Percentiles rank a stretch among this genome's conserved stretches.
Conservation (phyloP, 2,888 invertebrate species). For the Nomada ruficornis region DNA sequence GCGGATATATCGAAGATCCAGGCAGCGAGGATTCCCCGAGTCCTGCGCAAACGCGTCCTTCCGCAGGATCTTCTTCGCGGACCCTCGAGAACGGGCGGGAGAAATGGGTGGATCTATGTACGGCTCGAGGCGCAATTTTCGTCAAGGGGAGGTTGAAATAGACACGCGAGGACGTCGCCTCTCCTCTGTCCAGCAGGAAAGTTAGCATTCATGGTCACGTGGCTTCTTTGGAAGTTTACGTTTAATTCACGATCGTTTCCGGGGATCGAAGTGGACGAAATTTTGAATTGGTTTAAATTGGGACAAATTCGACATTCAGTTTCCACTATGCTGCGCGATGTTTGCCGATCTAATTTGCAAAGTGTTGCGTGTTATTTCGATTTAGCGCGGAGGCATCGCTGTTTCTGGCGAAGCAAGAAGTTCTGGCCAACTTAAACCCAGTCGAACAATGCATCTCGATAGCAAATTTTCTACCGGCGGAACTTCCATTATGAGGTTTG, state of each 20-base stretch:
- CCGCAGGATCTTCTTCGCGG: conserved; percentile 52
- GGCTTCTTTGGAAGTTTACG: background rate
- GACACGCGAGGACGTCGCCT: conserved; percentile 11
- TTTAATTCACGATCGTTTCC: background rate
- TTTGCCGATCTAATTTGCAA: background rate
- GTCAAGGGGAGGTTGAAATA: conserved; percentile 39
- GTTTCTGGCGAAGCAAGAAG: background rate
- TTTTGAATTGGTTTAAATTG: too few relatives aligned
- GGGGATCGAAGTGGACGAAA: too few relatives aligned
- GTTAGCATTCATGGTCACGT: background rate
- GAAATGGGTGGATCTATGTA: conserved; percentile 38
- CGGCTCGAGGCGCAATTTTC: conserved; percentile 46
- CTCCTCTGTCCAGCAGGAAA: background rate
- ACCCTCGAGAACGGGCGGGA: conserved; percentile 51
- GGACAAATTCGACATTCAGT: too few relatives aligned
- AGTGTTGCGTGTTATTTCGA: too few relatives aligned
- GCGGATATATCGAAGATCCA: conserved; percentile 64
- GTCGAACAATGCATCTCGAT: background rate
- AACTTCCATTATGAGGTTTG: conserved; percentile 41
- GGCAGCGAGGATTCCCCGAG: conserved; percentile 54
- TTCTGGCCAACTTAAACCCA: background rate
- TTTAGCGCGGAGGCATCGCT: too few relatives aligned
- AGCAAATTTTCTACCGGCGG: background rate
- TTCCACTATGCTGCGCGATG: too few relatives aligned
- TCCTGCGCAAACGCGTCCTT: conserved; percentile 76